These are phyloP conservation scores for Leptobrachium leishanense DNA, from an alignment of 2,113 vertebrate genomes.

Conservation along the genomic window DNA sequence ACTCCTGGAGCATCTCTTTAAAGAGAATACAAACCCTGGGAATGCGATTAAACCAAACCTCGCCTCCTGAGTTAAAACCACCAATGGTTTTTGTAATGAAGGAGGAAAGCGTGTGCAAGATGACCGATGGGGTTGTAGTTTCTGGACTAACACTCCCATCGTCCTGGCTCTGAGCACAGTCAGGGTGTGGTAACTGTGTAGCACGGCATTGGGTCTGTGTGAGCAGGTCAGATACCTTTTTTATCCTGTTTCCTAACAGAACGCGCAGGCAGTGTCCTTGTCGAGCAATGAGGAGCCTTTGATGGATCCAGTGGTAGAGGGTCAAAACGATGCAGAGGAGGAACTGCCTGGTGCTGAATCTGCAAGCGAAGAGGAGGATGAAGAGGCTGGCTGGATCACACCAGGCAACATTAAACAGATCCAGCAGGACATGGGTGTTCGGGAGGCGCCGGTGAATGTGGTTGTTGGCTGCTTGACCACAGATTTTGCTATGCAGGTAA, in stretches of 20 bases:
- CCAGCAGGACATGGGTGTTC: constrained; percentile 72
- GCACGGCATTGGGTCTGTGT: no score
- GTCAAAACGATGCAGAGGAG: background rate
- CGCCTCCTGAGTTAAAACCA: background rate
- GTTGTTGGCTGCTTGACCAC: constrained; percentile 90
- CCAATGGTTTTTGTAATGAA: background rate
- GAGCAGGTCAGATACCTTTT: no score
- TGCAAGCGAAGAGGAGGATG: constrained; percentile 55
- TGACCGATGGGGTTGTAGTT: no score
- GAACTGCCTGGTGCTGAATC: constrained; percentile 9
- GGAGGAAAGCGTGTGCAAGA: no score
- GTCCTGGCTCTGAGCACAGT: no score
- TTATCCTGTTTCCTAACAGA: rapidly evolving
- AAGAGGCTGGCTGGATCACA: constrained; percentile 85
- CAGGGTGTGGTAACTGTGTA: no score
- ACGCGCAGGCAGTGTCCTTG: background rate
- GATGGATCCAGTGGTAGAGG: background rate
- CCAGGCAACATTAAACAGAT: constrained; percentile 86
- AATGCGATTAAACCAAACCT: no score
- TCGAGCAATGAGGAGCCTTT: background rate
- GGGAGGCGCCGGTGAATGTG: constrained; percentile 60
- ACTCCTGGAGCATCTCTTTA: no score
- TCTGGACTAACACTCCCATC: no score
- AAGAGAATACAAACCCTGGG: no score
- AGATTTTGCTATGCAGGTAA: constrained; percentile 95